Evolutionary conservation across 92 coral and sea anemone species (phyloP), one percentile per base, ranked within the genome.

Genomic region (Siderastrea siderea): DNA sequence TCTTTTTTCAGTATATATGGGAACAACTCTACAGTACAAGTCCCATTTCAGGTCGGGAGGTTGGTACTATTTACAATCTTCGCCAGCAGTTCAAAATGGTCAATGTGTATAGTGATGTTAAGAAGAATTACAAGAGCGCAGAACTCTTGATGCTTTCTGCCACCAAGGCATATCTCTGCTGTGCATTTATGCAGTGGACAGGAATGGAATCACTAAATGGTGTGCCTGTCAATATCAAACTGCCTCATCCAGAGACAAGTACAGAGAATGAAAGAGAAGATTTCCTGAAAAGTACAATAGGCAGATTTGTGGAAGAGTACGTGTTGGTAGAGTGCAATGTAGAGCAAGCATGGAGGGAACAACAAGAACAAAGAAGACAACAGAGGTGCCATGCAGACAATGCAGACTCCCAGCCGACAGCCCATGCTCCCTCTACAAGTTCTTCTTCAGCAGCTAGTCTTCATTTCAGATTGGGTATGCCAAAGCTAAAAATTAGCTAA

Each of bases 141-240:
- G 97, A 89, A 75, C 43, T 54, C 2, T 75, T 92, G 17, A 92
- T 94, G 95, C 68, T 92, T 3, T 77, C 90, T 3, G 86, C 93
- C 14, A 94, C 93, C 6, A 91, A 92, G 79, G 95, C 97, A 71
- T 85, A 86, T 59, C 47, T 87, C 17, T 94, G 92, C 51, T 82
- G 87, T 43, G 97, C 94, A 2, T 94, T 94, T 53, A 89, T 94
- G 93, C 47, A 49, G 13, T 94, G 93, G 93, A 62, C 94, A 16
- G 80, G 67, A 1, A 51, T 79, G 2, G 57, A 62, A 13, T 82
- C 62, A 45, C 51, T 43, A 6, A 82, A 84, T 43, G 50, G 53
- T 44, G 58, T 50, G 1, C 82, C 82, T 2, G 44, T 45, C 55
- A 69, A 75, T 43, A 65, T 84, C 14, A 74, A 9, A 48, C 79